Percentiles rank a stretch among this genome's conserved stretches.
Evolutionary conservation across 2,888 invertebrate genomes (phyloP).

Genomic region (Cantharis nigra): DNA sequence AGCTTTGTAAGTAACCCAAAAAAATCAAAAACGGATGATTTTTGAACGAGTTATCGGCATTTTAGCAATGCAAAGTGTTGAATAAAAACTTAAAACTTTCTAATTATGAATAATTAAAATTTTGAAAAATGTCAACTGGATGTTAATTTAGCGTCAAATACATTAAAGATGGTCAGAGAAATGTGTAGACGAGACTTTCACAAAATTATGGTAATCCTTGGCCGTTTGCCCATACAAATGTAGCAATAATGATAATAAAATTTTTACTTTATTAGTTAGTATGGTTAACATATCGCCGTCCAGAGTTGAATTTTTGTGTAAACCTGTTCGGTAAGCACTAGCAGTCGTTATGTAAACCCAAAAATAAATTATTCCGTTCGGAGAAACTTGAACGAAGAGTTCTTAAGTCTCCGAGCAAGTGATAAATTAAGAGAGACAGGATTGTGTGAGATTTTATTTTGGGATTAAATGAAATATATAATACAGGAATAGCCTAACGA

Average conservation of each 20-base stretch:
- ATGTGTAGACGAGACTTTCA: background rate
- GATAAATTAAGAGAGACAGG: conserved; percentile 15
- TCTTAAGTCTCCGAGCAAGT: conserved; percentile 16
- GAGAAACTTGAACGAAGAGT: conserved; percentile 15
- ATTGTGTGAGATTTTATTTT: conserved; percentile 11
- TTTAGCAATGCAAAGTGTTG: background rate
- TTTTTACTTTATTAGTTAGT: conserved; percentile 23
- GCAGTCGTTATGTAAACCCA: conserved; percentile 29
- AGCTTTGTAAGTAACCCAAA: background rate
- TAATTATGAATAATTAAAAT: background rate
- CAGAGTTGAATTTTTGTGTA: conserved; percentile 28
- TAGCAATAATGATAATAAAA: conserved; percentile 29
- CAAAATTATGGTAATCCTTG: conserved; percentile 10
- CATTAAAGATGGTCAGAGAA: background rate
- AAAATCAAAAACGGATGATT: background rate
- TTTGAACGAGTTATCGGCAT: background rate
- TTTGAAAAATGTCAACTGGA: background rate
- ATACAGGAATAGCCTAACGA: background rate
- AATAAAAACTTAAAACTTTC: background rate
- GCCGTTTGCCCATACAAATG: conserved; percentile 26
- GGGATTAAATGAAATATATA: conserved; percentile 9
- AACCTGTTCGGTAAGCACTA: conserved; percentile 30
- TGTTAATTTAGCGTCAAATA: background rate
- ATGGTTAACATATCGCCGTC: conserved; percentile 21
- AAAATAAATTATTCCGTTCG: conserved; percentile 24